phyloP scores from a whole-genome alignment of 1,140 invertebrate genomes.

The Planococcus citri region DNA sequence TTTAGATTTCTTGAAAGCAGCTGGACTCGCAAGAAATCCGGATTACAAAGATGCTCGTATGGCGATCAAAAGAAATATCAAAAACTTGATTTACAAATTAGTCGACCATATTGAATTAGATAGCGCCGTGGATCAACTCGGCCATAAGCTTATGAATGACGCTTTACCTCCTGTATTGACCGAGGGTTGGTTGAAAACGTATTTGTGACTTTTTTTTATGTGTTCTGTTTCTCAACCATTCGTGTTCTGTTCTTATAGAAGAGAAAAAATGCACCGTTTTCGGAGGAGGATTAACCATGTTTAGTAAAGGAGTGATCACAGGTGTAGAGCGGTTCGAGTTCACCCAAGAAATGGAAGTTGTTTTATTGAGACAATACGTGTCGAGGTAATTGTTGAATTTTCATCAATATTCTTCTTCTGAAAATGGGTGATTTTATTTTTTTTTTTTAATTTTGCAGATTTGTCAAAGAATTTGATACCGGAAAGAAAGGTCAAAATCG shows the following conservation, averaged over 20 bases:
- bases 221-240: background rate
- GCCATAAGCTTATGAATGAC: constrained; percentile 71
- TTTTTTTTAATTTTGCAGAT: constrained; percentile 34
- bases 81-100: constrained; percentile 48
- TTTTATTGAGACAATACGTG: background rate
- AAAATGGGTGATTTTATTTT: too few relatives aligned
- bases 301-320: background rate
- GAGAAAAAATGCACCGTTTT: background rate
- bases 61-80: constrained; percentile 47
- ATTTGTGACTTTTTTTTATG: too few relatives aligned
- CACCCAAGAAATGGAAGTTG: background rate
- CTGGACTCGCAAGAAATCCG: constrained; percentile 53
- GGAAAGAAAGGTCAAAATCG: constrained; percentile 22
- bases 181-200: constrained; percentile 39
- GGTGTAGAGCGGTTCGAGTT: background rate
- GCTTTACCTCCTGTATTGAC: constrained; percentile 70
- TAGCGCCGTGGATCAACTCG: constrained; percentile 59
- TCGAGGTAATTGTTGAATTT: background rate
- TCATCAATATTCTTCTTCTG: background rate
- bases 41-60: constrained; percentile 32
- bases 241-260: background rate
- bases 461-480: constrained; percentile 39
- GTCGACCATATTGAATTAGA: constrained; percentile 58
- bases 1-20: constrained; percentile 54
- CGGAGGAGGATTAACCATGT: background rate